Percentiles rank a stretch among this genome's conserved stretches.
Evolutionary conservation across 1,140 invertebrate genomes (phyloP).

Genomic region (Pogonomyrmex californicus): DNA sequence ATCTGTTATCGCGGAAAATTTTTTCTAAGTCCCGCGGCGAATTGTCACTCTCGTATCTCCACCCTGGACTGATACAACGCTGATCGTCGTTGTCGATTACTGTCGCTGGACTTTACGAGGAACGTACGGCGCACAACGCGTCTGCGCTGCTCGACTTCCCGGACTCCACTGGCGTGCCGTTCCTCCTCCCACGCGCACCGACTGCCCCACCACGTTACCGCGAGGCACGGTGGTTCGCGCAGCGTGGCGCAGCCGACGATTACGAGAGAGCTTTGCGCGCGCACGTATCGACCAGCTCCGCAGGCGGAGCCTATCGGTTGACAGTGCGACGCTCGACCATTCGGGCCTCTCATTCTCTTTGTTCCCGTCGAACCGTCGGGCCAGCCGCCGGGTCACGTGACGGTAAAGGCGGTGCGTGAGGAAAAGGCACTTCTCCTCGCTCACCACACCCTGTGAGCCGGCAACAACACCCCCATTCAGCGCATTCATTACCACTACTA

Average conservation of each 20-base stretch:
- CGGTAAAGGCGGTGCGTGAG: conserved; percentile 76
- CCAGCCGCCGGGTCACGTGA: conserved; percentile 20
- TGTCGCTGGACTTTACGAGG: conserved; percentile 44
- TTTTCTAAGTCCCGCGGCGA: neutral
- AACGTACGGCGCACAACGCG: conserved; percentile 81
- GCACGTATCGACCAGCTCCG: conserved; percentile 21
- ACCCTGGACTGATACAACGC: conserved; percentile 3
- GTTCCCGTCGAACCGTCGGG: neutral
- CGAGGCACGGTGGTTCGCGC: conserved; percentile 26
- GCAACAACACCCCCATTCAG: neutral
- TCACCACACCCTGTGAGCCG: conserved; percentile 71
- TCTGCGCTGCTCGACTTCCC: conserved; percentile 87
- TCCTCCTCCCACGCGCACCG: conserved; percentile 85
- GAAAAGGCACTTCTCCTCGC: conserved; percentile 80
- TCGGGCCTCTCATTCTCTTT: conserved; percentile 18
- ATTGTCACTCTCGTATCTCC: conserved; percentile 65
- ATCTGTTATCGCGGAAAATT: neutral
- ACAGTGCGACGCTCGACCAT: neutral
- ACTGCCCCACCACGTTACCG: conserved; percentile 73
- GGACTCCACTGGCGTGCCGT: conserved; percentile 85
- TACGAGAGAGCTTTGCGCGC: neutral
- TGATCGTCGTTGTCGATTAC: neutral
- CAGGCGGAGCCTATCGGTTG: conserved; percentile 1
- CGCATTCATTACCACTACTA: neutral
- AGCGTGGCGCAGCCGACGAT: conserved; percentile 14